A percentile compares a stretch with the other conserved stretches of the same genome.
Conservation (phyloP, 2,797 vertebrate genomes). For the Sternarchorhynchus goeldii region DNA sequence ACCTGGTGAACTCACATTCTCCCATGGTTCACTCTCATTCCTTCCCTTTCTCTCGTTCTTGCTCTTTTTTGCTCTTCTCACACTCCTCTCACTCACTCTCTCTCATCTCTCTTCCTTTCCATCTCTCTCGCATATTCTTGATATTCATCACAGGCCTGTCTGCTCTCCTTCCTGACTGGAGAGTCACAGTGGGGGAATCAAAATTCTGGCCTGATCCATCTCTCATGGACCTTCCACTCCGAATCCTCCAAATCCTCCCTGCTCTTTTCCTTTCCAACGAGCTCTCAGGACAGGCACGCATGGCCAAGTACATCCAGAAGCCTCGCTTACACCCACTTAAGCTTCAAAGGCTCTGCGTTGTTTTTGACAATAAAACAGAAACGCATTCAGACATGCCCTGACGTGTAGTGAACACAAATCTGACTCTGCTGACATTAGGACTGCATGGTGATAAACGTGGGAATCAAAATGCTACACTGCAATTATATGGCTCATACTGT, state of each 20-base stretch:
- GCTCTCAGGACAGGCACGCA: not conserved
- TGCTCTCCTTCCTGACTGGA: not conserved
- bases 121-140: no score
- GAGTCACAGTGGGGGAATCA: constrained; percentile 10
- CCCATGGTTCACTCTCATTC: not conserved
- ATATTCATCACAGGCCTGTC: not conserved
- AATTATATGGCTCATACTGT: no score
- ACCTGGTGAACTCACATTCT: no score
- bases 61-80: not conserved
- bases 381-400: not conserved
- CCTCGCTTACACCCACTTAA: no score
- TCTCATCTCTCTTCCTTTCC: no score
- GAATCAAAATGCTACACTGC: no score
- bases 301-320: not conserved
- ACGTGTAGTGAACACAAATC: constrained; percentile 8
- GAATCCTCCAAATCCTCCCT: not conserved
- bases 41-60: not conserved
- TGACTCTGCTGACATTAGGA: not conserved
- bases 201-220: constrained; percentile 1
- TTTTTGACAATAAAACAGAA: not conserved
- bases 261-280: not conserved
- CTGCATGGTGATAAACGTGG: no score
- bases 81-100: not conserved
- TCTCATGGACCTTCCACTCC: not conserved
- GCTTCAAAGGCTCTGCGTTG: not conserved